Evolutionary conservation across 2,113 vertebrate species (phyloP).

Genomic region (Chionodraco myersi): DNA sequence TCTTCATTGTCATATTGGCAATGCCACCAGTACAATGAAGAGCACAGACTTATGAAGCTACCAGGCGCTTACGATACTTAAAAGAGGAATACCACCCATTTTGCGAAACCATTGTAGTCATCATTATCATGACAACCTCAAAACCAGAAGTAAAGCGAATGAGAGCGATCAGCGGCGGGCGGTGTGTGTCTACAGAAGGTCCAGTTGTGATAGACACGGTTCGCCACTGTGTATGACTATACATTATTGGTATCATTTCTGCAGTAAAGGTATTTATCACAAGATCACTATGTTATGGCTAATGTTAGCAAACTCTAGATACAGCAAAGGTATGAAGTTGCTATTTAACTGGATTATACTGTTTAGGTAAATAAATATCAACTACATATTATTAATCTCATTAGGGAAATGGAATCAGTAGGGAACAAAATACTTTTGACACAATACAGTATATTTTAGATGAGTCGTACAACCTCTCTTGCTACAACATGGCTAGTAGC

Average conservation of each 20-base stretch:
- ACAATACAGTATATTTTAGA: neutral
- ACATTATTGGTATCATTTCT: no score
- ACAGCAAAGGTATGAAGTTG: neutral
- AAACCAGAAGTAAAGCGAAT: neutral
- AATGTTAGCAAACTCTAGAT: no score
- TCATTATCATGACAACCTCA: neutral
- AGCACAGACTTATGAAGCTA: constrained; percentile 24
- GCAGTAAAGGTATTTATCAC: no score
- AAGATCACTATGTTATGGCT: neutral
- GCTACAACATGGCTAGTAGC: neutral
- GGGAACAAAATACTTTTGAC: neutral
- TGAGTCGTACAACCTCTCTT: neutral
- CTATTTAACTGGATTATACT: neutral
- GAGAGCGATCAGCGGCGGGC: neutral
- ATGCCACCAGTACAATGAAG: constrained; percentile 7
- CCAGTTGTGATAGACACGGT: no score
- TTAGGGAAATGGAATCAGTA: neutral
- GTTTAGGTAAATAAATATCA: neutral
- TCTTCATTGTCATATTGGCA: constrained; percentile 15
- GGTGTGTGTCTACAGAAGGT: no score
- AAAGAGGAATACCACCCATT: constrained; percentile 38
- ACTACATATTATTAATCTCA: neutral
- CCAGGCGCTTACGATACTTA: constrained; percentile 10
- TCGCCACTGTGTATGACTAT: no score
- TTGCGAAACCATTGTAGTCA: neutral